A percentile compares a stretch with the other conserved stretches of the same genome.
Evolutionary conservation across 2,888 invertebrate species (phyloP).

Genomic region (Lasiommata megera): DNA sequence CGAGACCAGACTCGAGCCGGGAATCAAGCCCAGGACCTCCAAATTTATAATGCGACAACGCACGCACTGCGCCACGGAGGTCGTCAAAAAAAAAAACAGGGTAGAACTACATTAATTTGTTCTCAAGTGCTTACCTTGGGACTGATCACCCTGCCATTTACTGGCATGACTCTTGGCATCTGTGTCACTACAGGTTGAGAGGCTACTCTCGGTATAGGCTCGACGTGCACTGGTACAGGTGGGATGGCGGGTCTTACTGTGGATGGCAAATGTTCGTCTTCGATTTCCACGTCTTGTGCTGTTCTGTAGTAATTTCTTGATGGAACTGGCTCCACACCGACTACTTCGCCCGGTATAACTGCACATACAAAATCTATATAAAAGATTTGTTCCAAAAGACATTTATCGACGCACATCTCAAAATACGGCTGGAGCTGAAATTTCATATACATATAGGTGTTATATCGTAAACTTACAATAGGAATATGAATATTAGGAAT

Average conservation of each 20-base stretch:
- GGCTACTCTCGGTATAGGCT: conserved; percentile 11
- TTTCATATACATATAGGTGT: too few relatives aligned
- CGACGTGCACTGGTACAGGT: conserved; percentile 16
- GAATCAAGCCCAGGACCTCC: too few relatives aligned
- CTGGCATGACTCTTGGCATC: conserved; percentile 28
- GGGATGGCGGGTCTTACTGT: conserved; percentile 11
- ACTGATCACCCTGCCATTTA: conserved; percentile 44
- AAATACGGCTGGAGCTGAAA: too few relatives aligned
- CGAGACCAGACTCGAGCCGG: too few relatives aligned
- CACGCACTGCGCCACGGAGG: too few relatives aligned
- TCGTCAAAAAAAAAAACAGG: too few relatives aligned
- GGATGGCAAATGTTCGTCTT: conserved; percentile 31
- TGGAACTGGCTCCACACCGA: conserved; percentile 82
- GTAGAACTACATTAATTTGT: too few relatives aligned
- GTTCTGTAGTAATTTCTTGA: conserved; percentile 18
- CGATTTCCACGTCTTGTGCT: conserved; percentile 31
- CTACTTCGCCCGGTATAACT: conserved; percentile 83
- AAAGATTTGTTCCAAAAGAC: too few relatives aligned
- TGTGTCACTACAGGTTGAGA: conserved; percentile 8
- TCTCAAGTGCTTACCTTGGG: conserved; percentile 60
- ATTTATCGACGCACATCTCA: too few relatives aligned
- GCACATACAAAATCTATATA: neutral
- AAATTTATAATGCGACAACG: too few relatives aligned
- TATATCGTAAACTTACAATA: too few relatives aligned
- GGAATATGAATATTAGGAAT: too few relatives aligned